A percentile compares a stretch with the other conserved stretches of the same genome.
Conservation (phyloP, 2,888 invertebrate genomes). For the Apamea epomidion region DNA sequence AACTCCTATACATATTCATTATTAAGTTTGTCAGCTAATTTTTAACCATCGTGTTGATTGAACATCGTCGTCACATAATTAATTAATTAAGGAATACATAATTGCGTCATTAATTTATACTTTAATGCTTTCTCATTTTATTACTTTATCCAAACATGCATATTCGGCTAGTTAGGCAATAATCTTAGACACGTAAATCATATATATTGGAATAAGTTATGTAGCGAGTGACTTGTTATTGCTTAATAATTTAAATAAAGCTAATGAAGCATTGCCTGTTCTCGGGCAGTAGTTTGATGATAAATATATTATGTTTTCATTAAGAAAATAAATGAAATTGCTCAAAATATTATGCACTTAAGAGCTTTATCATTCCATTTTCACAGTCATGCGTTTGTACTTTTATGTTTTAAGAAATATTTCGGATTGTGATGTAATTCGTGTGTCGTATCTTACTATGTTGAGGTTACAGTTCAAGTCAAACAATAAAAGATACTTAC, state of each 20-base stretch:
- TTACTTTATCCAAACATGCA: slow-evolving; percentile 79
- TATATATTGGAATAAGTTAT: slow-evolving; percentile 79
- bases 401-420: slow-evolving; percentile 22
- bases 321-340: slow-evolving; percentile 65
- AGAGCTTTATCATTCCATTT: slow-evolving; percentile 52
- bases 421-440: slow-evolving; percentile 29
- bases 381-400: slow-evolving; percentile 55
- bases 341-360: slow-evolving; percentile 63
- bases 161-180: slow-evolving; percentile 80
- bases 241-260: slow-evolving; percentile 85
- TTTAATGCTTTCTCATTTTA: slow-evolving; percentile 82
- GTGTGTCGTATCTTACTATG: slow-evolving; percentile 9
- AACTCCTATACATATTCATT: slow-evolving; percentile 82
- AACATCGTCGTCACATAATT: slow-evolving; percentile 85
- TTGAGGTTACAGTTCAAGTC: slow-evolving; percentile 25
- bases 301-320: slow-evolving; percentile 73
- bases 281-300: slow-evolving; percentile 67
- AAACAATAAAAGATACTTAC: not conserved
- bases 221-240: slow-evolving; percentile 79
- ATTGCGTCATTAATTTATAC: slow-evolving; percentile 82
- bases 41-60: slow-evolving; percentile 84
- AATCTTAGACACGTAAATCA: slow-evolving; percentile 79
- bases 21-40: slow-evolving; percentile 83
- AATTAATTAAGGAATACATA: slow-evolving; percentile 86
- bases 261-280: slow-evolving; percentile 82